Evolutionary conservation across 1,140 invertebrate genomes (phyloP), one percentile per base, ranked within the genome.

Genomic region (Anoplolepis gracilipes): DNA sequence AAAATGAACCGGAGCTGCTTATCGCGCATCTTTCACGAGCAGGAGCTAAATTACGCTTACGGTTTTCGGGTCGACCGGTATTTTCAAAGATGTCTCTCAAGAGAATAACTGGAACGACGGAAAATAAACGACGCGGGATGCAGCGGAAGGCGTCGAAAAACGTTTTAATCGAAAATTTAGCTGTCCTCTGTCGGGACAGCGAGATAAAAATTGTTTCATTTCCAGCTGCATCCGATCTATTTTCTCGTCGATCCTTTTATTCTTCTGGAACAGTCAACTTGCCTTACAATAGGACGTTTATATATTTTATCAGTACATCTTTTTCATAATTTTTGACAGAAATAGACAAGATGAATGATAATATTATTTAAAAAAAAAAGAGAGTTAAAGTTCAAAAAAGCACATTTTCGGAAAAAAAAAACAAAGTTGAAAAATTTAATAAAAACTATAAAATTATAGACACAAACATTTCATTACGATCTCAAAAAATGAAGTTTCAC

Each of bases 191-290:
- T 22, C 13, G 13, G 28, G 7, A 65, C 75, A 33, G 4, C 22
- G 7, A 11, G 57, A 16, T 39, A 77, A 79, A 79, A 79, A 79
- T 67, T 25, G 42, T 78, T 79, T 53, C 62, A 79, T 79, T 79
- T 79, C 62, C 61, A 67, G n/a, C 7, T 78, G 13, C 30, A 65
- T 78, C 76, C 76, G 61, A 65, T 78, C 42, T 36, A 79, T 67
- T 79, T 79, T 67, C 36, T 62, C 73, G 13, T 13, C n/a, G 22
- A 79, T 28, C 30, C 76, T 16, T 79, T 55, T 30, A 55, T 78
- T 78, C 75, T 33, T 53, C 25, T 53, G 28, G 1, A 67, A 30
- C 28, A 42, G 11, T 10, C 11, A 65, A 67, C 62, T 78, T 78
- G 42, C 76, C 19, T 55, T 16, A 79, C 76, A 79, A 79, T 79